A percentile compares a stretch with the other conserved stretches of the same genome.
These are phyloP conservation scores for Pachyuromys duprasi DNA, from an alignment of 2,797 vertebrate species.

Conservation along the genomic window DNA sequence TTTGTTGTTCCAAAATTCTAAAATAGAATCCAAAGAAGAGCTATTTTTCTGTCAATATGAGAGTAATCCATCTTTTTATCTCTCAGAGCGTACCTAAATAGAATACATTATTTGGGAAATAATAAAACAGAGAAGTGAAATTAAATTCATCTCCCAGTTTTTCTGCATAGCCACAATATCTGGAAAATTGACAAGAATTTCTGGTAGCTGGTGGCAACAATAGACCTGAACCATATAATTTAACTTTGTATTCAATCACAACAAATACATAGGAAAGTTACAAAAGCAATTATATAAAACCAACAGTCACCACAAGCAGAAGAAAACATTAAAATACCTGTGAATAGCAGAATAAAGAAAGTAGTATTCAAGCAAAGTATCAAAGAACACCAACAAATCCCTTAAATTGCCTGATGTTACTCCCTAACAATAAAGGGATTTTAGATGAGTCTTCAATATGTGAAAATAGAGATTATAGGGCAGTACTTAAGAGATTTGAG, in stretches of 20 bases:
- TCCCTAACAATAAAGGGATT: neutral
- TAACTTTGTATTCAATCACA: neutral
- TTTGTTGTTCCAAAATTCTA: neutral
- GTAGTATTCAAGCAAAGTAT: neutral
- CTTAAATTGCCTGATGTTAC: neutral
- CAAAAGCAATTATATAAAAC: neutral
- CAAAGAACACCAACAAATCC: neutral
- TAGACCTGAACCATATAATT: neutral
- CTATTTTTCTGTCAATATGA: neutral
- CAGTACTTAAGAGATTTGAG: neutral
- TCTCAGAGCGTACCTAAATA: neutral
- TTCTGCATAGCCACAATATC: neutral
- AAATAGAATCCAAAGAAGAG: neutral
- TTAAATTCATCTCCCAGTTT: conserved; percentile 14
- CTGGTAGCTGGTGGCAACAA: neutral
- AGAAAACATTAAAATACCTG: neutral
- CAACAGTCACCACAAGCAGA: neutral
- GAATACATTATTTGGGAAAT: neutral
- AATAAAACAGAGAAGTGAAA: neutral
- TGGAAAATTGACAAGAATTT: neutral
- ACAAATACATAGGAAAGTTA: neutral
- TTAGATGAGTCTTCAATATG: neutral
- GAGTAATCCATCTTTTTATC: neutral
- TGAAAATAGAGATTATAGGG: neutral
- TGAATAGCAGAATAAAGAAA: neutral